Base-by-base conservation (phyloP, 2,888 invertebrate genomes). In the Napeogenes sylphis region DNA sequence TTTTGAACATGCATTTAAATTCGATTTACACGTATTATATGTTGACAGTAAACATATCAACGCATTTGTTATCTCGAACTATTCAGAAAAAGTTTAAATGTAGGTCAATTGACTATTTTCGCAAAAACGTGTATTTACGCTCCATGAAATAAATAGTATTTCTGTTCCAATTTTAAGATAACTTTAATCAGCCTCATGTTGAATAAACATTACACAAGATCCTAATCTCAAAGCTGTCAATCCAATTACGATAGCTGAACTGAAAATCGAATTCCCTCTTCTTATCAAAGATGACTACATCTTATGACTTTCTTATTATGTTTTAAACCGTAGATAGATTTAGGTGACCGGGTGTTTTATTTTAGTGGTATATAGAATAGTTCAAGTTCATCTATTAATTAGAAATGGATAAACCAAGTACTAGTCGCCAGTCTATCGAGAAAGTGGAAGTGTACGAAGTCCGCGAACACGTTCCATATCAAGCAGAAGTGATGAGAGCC, bases 381-480 rank as follows among this genome's bases (percentile, higher is more conserved):
- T 6, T 61, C 58, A 51, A 21, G 51, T 42, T 55, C 45, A 56
- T 45, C 58, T 56, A 55, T 55, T 55, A 58, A 58, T 61, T 54
- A 51, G 79, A 74, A 58, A 90, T 90, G 90, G 90, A 90, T 74
- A 82, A 84, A 68, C 89, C 90, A 2, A 83, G 88, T 67, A 89
- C 90, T 5, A 87, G 88, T 66, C 83, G 76, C 64, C 87, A 89
- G 67, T 85, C 89, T 0, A 72, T 85, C 54, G 89, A 90, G 57
- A 78, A 80, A 66, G 78, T 90, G 69, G 90, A 90, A 68, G 82
- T 90, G 75, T 90, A 80, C 66, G 90, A 90, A 71, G 89, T 90
- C 2, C 75, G 90, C 47, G 90, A 90, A 64, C 90, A 90, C 66
- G 85, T 90, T 6, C 90, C 90, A 3, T 90, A 90, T 67, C 88